Evolutionary conservation across 1,140 invertebrate genomes (phyloP), one percentile per base, ranked within the genome.

Genomic region (Dolichoris vasculosae): DNA sequence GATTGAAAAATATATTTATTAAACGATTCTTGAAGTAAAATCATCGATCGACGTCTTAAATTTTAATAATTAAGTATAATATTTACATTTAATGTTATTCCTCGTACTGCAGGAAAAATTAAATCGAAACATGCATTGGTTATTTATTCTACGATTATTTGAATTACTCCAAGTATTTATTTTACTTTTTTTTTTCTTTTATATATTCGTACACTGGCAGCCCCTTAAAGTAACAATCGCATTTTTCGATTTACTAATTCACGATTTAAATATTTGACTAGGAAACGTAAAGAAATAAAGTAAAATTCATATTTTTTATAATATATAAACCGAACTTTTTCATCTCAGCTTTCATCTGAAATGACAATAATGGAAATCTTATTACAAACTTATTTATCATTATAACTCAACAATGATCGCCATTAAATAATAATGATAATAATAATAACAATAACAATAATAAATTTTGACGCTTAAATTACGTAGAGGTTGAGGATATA

Each of bases 221-320:
- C 80, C 84, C 84, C 80, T 86, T 86, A 86, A 82, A 77, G 23
- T 82, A 82, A 82, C 79, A 86, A 82, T 20, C 23, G 4, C 63
- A 82, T 76, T 67, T 64, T 71, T 82, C 59, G 30, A 38, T 82
- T 85, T 63, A 43, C 11, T 20, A 75, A 75, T 76, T 83, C 17
- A 71, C 67, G 63, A 51, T 40, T 80, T 46, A 32, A 59, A 71
- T 4, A 46, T 82, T 82, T 82, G 84, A 86, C 80, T 82, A 86
- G 73, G 26, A 82, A 73, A 51, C n/a, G 13, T 75, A 75, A 75
- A 9, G 76, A 26, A n/a, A 38, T 38, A 15, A 17, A 82, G 38
- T 59, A 43, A 64, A 46, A 30, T n/a, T 43, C 64, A 63, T 30
- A 26, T 1, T 63, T 76, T 83, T 59, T 59, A 75, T 43, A 73